phyloP scores from a whole-genome alignment of 2,797 vertebrate species.

The Brachyalestes nurse region DNA sequence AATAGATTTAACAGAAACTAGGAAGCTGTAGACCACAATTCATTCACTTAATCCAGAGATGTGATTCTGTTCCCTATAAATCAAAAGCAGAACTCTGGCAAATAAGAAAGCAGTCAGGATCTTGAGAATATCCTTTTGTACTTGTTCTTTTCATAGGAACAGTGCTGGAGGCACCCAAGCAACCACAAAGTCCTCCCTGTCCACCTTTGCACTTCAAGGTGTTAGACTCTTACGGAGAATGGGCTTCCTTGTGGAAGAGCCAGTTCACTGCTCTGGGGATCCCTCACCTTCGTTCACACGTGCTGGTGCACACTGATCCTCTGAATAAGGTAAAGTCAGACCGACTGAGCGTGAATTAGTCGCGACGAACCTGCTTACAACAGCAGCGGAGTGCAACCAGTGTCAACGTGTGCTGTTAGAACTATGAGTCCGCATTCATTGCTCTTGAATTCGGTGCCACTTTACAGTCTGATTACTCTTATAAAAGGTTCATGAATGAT shows the following conservation, averaged over 20 bases:
- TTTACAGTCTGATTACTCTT: too few species aligned
- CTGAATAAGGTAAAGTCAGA: slow-evolving; percentile 73
- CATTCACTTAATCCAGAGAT: not conserved
- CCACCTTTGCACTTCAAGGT: slow-evolving; percentile 66
- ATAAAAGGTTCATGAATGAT: too few species aligned
- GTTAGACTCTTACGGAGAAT: slow-evolving; percentile 80
- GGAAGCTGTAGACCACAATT: too few species aligned
- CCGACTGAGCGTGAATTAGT: not conserved
- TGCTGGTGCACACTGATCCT: slow-evolving; percentile 81
- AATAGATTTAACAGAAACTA: not conserved
- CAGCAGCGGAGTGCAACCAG: not conserved
- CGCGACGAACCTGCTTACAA: not conserved
- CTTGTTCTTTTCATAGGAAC: slow-evolving; percentile 52
- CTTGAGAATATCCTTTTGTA: not conserved
- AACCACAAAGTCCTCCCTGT: slow-evolving; percentile 18
- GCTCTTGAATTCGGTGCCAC: too few species aligned
- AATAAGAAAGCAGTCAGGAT: too few species aligned
- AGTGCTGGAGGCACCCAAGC: slow-evolving; percentile 32
- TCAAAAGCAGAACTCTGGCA: not conserved
- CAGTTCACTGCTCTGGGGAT: slow-evolving; percentile 82
- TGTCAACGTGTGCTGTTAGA: not conserved
- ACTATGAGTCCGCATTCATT: not conserved
- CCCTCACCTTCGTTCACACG: slow-evolving; percentile 81
- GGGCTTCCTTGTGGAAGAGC: slow-evolving; percentile 77
- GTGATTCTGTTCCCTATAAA: not conserved